A percentile compares a stretch with the other conserved stretches of the same genome.
phyloP scores from a whole-genome alignment of 2,797 vertebrate genomes.

The Mus minutoides region DNA sequence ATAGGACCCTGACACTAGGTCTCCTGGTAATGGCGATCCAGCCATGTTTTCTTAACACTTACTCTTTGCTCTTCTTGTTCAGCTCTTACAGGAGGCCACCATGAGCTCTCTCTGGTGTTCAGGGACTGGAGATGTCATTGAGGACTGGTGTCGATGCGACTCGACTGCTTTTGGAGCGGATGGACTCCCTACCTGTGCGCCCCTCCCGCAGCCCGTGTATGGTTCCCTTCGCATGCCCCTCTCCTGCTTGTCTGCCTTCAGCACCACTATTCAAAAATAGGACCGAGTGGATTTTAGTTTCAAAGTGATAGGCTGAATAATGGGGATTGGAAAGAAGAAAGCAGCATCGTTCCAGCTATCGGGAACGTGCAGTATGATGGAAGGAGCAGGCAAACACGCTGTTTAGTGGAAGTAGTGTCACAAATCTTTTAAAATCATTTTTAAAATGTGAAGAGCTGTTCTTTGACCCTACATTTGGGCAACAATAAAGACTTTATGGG shows the following conservation, averaged over 20 bases:
- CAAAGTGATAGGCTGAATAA: background rate
- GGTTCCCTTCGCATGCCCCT: slow-evolving; percentile 66
- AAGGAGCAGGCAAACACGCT: background rate
- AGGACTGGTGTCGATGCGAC: slow-evolving; percentile 99
- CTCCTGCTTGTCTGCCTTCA: background rate
- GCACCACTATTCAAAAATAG: background rate
- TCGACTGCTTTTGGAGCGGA: slow-evolving; percentile 96
- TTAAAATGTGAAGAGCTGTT: background rate
- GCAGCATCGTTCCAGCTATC: background rate
- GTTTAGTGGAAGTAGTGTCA: background rate
- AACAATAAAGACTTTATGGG: background rate
- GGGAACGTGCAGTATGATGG: background rate
- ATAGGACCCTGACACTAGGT: background rate
- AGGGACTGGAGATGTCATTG: slow-evolving; percentile 96
- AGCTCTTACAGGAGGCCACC: slow-evolving; percentile 97
- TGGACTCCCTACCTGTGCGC: slow-evolving; percentile 96
- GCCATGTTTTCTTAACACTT: background rate
- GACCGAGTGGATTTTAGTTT: accelerated
- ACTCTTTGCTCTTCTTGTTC: slow-evolving; percentile 48
- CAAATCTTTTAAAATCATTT: background rate
- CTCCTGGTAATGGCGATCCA: accelerated
- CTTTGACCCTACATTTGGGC: background rate
- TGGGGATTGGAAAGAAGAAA: background rate
- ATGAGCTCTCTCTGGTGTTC: slow-evolving; percentile 99
- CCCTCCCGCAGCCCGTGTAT: slow-evolving; percentile 95